These are phyloP conservation scores for Agapostemon virescens DNA, from an alignment of 2,888 invertebrate genomes.

Conservation along the genomic window DNA sequence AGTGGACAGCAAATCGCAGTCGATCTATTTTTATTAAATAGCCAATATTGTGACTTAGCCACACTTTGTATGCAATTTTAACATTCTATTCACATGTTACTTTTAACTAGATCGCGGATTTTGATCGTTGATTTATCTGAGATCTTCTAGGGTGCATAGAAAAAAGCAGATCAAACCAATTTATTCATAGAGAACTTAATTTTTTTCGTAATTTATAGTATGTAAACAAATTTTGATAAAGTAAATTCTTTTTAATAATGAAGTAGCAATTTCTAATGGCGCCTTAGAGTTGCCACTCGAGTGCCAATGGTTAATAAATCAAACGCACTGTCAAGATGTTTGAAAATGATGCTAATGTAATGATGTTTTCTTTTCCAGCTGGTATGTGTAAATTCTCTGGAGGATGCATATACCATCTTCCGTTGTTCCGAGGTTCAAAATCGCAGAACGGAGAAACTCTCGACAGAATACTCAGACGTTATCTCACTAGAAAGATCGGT, in stretches of 20 bases:
- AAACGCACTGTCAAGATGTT: too few relatives aligned
- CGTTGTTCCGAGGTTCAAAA: conserved; percentile 89
- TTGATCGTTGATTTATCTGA: too few relatives aligned
- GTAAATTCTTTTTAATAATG: too few relatives aligned
- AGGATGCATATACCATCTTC: conserved; percentile 95
- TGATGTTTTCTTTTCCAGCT: conserved; percentile 81
- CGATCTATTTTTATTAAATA: conserved; percentile 95
- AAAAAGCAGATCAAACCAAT: too few relatives aligned
- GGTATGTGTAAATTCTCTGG: conserved; percentile 98
- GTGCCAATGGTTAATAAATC: too few relatives aligned
- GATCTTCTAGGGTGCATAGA: too few relatives aligned
- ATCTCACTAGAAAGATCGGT: conserved; percentile 97
- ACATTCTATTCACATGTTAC: neutral
- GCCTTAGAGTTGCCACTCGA: too few relatives aligned
- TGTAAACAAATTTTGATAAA: too few relatives aligned
- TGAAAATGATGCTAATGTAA: too few relatives aligned
- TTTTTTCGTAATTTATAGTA: too few relatives aligned
- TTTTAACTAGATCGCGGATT: neutral
- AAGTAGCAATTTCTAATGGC: too few relatives aligned
- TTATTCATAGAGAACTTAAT: too few relatives aligned
- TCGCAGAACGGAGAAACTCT: conserved; percentile 88
- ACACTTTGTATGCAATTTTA: conserved; percentile 86
- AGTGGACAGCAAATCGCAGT: conserved; percentile 97
- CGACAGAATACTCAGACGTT: conserved; percentile 89
- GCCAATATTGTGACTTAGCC: conserved; percentile 96